These are phyloP conservation scores for Thaumatotibia leucotreta DNA, from an alignment of 1,140 invertebrate genomes.

Conservation along the genomic window DNA sequence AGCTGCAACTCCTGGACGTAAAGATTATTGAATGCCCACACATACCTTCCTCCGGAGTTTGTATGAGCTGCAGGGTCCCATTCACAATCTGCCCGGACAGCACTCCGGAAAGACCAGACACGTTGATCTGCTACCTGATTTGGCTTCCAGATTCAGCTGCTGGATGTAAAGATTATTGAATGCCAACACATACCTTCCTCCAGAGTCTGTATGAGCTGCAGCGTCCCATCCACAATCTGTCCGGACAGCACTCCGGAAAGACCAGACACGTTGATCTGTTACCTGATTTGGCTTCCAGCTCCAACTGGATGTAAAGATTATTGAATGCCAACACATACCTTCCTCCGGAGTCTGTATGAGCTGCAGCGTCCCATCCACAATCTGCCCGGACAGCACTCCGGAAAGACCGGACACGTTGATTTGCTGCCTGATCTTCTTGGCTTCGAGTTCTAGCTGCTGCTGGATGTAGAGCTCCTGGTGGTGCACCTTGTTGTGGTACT, in stretches of 20 bases:
- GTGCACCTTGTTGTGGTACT: constrained; percentile 75
- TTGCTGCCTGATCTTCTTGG: constrained; percentile 61
- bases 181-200: constrained; percentile 51
- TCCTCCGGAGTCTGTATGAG: constrained; percentile 42
- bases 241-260: constrained; percentile 47
- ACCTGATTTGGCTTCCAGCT: constrained; percentile 62
- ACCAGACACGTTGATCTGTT: constrained; percentile 52
- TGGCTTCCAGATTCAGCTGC: too few relatives aligned
- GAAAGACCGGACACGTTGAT: constrained; percentile 52
- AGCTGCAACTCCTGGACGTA: too few relatives aligned
- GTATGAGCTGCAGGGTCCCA: too few relatives aligned
- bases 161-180: too few relatives aligned
- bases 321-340: constrained; percentile 29
- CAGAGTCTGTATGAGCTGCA: constrained; percentile 43
- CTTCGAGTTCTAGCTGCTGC: constrained; percentile 63
- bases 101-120: too few relatives aligned
- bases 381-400: constrained; percentile 50
- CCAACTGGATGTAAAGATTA: constrained; percentile 63
- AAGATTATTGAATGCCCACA: too few relatives aligned
- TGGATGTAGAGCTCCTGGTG: constrained; percentile 72
- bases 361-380: constrained; percentile 56
- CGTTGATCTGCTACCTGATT: too few relatives aligned
- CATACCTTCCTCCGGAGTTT: too few relatives aligned
- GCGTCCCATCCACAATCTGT: constrained; percentile 52
- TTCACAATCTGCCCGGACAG: too few relatives aligned